Evolutionary conservation across 1,140 invertebrate genomes (phyloP).

Genomic region (Lepidurus packardi): DNA sequence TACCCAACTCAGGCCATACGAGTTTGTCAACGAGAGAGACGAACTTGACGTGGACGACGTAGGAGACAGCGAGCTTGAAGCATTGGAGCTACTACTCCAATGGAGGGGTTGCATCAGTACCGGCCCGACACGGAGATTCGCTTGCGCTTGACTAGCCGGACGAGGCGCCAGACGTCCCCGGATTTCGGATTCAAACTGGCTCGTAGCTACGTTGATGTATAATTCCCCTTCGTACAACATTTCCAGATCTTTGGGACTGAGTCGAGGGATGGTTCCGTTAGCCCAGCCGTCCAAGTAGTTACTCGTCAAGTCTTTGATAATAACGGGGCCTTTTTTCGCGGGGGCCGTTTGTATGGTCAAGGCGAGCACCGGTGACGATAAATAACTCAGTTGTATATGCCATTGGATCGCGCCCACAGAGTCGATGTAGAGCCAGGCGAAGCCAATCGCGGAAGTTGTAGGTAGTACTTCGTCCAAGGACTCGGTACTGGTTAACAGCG

Average conservation of each 20-base stretch:
- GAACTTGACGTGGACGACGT: slow-evolving; percentile 28
- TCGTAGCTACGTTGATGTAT: slow-evolving; percentile 63
- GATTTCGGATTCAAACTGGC: slow-evolving; percentile 49
- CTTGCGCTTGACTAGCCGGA: slow-evolving; percentile 66
- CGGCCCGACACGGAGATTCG: slow-evolving; percentile 49
- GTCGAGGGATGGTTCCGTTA: slow-evolving; percentile 59
- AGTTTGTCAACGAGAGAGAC: slow-evolving; percentile 44
- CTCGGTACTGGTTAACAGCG: slow-evolving; percentile 39
- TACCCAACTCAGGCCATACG: slow-evolving; percentile 72
- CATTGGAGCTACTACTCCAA: not conserved
- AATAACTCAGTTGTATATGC: slow-evolving; percentile 63
- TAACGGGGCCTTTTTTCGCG: slow-evolving; percentile 30
- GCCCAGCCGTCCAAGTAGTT: slow-evolving; percentile 55
- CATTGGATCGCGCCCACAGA: slow-evolving; percentile 66
- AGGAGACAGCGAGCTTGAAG: slow-evolving; percentile 27
- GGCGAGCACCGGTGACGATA: slow-evolving; percentile 22
- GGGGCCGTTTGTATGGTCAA: slow-evolving; percentile 35
- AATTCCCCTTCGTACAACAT: slow-evolving; percentile 72
- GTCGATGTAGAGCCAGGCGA: slow-evolving; percentile 73
- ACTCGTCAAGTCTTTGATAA: slow-evolving; percentile 49
- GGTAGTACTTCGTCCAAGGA: slow-evolving; percentile 16
- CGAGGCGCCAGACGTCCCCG: slow-evolving; percentile 60
- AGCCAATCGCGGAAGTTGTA: slow-evolving; percentile 22
- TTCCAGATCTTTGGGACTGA: slow-evolving; percentile 64
- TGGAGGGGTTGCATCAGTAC: slow-evolving; percentile 48